Base-by-base conservation (phyloP, 2,888 invertebrate genomes). In the Ctena decussata region DNA sequence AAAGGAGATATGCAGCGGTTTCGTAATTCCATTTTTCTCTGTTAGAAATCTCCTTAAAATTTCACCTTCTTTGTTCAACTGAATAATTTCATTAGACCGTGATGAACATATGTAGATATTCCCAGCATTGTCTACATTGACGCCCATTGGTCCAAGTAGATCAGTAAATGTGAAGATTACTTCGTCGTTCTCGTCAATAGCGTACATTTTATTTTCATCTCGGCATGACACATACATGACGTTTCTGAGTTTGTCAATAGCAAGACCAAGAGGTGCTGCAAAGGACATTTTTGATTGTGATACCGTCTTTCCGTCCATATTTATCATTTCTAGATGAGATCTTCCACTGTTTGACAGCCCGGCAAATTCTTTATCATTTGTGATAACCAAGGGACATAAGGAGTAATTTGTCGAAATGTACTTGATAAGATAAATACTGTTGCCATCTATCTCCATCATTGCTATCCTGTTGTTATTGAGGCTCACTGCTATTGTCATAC, bases 381-480 rank as follows among this genome's bases (percentile, higher is more conserved):
- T 65, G 35, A 65, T 35, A 35, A 65, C 65, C 65, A 65, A 35
- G 15, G 65, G 65, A 35, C 65, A 65, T 11, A 65, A 35, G 5
- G 65, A 65, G 21, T 65, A 65, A 21, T 65, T 65, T 21, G 65
- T 65, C 15, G 65, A 65, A 18, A 65, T 65, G 21, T 65, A 65
- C 65, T 65, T 65, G 35, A 65, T 65, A 1, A 65, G 65, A 30
- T 65, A 65, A 8, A 65, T 65, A 65, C 65, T 65, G 35, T 65
- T 65, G 2, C 65, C 65, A 65, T 65, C 65, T 65, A 65, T 65
- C 35, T 65, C 65, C 65, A 65, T 65, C 65, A 65, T 65, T 3
- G 65, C 65, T 65, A 65, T 65, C 21, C 65, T 65, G 65, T 65
- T 65, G 65, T 65, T 65, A 21, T 65, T 65, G 3, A 65, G 21